Evolutionary conservation across 2,797 vertebrate species (phyloP).

Genomic region (Setipinna tenuifilis): DNA sequence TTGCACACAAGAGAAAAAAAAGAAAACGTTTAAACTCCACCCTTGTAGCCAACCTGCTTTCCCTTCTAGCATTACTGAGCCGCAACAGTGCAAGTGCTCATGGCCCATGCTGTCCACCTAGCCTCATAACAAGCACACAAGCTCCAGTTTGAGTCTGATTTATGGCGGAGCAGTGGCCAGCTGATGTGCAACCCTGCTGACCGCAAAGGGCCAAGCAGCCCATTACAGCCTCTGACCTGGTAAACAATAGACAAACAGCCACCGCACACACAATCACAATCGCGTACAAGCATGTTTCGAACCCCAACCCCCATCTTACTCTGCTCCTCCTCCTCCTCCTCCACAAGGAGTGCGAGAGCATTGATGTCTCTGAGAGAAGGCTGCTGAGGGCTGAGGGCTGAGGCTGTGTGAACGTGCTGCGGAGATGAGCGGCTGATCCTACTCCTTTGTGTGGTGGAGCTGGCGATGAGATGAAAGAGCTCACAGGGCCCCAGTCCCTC

Average conservation of each 20-base stretch:
- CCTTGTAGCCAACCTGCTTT: background rate
- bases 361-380: constrained; percentile 69
- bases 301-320: constrained; percentile 59
- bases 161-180: constrained; percentile 58
- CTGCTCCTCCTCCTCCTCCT: constrained; percentile 62
- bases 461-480: background rate
- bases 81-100: background rate
- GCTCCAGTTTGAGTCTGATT: background rate
- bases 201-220: constrained; percentile 31
- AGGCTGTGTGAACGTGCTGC: constrained; percentile 40
- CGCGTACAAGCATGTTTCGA: constrained; percentile 50
- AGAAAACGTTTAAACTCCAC: background rate
- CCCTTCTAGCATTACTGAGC: background rate
- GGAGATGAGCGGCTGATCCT: background rate
- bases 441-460: background rate
- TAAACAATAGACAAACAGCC: constrained; percentile 68
- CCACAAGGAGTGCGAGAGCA: constrained; percentile 64
- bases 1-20: background rate
- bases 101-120: background rate
- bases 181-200: constrained; percentile 54
- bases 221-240: constrained; percentile 48
- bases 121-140: background rate
- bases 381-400: constrained; percentile 51
- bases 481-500: constrained; percentile 34
- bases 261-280: background rate